These are phyloP conservation scores for Merodon equestris DNA, from an alignment of 2,888 invertebrate genomes.

Conservation along the genomic window DNA sequence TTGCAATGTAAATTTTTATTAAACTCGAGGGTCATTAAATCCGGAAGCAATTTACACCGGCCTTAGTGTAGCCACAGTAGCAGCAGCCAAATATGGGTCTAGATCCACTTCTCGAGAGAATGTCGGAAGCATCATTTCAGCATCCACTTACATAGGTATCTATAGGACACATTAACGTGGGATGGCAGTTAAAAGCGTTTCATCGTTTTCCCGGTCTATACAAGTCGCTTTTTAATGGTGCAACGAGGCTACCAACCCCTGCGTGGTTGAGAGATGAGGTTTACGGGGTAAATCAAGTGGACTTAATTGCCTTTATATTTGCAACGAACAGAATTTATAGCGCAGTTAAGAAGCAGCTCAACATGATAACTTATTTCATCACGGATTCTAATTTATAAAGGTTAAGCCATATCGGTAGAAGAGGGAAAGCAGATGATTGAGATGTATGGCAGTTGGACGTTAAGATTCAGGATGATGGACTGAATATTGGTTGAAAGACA, in stretches of 20 bases:
- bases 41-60: conserved; percentile 50
- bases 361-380: conserved; percentile 55
- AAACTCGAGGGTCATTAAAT: conserved; percentile 56
- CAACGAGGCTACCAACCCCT: conserved; percentile 31
- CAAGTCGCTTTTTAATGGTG: conserved; percentile 26
- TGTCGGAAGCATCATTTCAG: no score
- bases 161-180: conserved; percentile 29
- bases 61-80: conserved; percentile 6
- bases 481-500: not conserved
- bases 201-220: conserved; percentile 54
- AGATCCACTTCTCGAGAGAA: no score
- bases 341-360: conserved; percentile 55
- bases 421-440: conserved; percentile 10
- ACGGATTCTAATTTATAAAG: conserved; percentile 45
- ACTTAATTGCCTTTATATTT: conserved; percentile 58
- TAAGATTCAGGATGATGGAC: conserved; percentile 27
- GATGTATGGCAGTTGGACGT: conserved; percentile 42
- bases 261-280: conserved; percentile 29
- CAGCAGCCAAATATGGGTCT: conserved; percentile 35
- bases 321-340: conserved; percentile 44
- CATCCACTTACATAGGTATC: not conserved
- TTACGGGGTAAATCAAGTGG: conserved; percentile 59
- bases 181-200: conserved; percentile 50
- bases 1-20: conserved; percentile 58
- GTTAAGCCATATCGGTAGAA: not conserved